A percentile compares a stretch with the other conserved stretches of the same genome.
These are phyloP conservation scores for Pseudoatta argentina DNA, from an alignment of 1,140 invertebrate genomes.

Conservation along the genomic window DNA sequence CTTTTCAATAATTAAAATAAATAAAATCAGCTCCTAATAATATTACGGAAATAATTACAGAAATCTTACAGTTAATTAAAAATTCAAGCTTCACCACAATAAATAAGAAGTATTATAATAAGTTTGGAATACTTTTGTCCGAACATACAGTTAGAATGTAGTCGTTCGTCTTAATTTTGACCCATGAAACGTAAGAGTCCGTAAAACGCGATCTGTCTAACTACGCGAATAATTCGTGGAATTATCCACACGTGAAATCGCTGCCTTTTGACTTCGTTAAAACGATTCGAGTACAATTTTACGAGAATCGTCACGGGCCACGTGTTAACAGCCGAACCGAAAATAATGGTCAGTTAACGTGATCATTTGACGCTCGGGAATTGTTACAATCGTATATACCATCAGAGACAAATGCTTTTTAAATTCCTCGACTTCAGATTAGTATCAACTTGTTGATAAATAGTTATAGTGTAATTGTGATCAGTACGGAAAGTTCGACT, in stretches of 20 bases:
- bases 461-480: background rate
- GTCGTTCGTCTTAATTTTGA: background rate
- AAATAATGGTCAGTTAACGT: slow-evolving; percentile 5
- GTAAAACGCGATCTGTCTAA: slow-evolving; percentile 28
- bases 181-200: background rate
- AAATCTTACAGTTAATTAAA: background rate
- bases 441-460: background rate
- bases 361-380: background rate
- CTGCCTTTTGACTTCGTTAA: background rate
- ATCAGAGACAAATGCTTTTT: background rate
- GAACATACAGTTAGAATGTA: background rate
- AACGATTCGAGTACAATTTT: slow-evolving; percentile 11
- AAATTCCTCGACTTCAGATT: background rate
- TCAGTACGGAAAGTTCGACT: background rate
- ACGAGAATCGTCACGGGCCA: slow-evolving; percentile 29
- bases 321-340: slow-evolving; percentile 40
- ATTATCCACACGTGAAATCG: slow-evolving; percentile 15
- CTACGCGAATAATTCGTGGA: slow-evolving; percentile 26
- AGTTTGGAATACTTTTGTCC: background rate
- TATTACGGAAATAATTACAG: background rate
- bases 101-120: background rate
- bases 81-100: background rate
- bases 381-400: slow-evolving; percentile 5
- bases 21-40: background rate
- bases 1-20: background rate